Percentiles rank a stretch among this genome's conserved stretches.
Conservation (phyloP, 2,888 invertebrate species). For the Eupithecia centaureata region DNA sequence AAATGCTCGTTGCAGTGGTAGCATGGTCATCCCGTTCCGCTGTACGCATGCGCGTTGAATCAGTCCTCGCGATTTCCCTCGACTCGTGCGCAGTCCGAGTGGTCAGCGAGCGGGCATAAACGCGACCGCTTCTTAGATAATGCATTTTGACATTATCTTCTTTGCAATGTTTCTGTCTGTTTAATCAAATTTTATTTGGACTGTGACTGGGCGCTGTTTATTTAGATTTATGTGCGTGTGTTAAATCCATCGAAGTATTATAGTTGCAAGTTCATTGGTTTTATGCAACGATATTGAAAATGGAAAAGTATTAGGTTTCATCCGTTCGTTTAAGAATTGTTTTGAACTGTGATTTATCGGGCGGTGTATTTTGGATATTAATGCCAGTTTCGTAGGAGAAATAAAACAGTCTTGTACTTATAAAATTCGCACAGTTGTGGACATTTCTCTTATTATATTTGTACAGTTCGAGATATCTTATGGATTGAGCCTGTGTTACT, state of each 20-base stretch:
- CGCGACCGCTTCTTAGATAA: constrained; percentile 62
- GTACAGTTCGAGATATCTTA: too few species aligned
- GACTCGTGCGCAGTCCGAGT: constrained; percentile 61
- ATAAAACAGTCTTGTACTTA: too few species aligned
- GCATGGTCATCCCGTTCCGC: constrained; percentile 53
- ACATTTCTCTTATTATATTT: too few species aligned
- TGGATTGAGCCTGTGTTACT: neutral
- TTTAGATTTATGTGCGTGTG: too few species aligned
- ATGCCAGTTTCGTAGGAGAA: too few species aligned
- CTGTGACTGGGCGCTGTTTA: too few species aligned
- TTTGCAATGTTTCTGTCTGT: neutral
- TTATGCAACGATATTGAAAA: too few species aligned
- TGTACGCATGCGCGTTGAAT: constrained; percentile 47
- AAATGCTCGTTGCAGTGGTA: neutral
- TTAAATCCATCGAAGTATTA: too few species aligned
- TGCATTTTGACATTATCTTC: constrained; percentile 77
- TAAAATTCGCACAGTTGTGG: too few species aligned
- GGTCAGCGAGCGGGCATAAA: constrained; percentile 63
- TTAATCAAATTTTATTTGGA: neutral
- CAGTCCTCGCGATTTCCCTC: constrained; percentile 76
- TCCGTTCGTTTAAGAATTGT: too few species aligned
- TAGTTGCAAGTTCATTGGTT: too few species aligned
- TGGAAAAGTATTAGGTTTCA: too few species aligned
- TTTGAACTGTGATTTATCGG: neutral
- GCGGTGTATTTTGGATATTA: neutral